Conservation (phyloP, 1,140 invertebrate genomes). For the Euwallacea fornicatus region DNA sequence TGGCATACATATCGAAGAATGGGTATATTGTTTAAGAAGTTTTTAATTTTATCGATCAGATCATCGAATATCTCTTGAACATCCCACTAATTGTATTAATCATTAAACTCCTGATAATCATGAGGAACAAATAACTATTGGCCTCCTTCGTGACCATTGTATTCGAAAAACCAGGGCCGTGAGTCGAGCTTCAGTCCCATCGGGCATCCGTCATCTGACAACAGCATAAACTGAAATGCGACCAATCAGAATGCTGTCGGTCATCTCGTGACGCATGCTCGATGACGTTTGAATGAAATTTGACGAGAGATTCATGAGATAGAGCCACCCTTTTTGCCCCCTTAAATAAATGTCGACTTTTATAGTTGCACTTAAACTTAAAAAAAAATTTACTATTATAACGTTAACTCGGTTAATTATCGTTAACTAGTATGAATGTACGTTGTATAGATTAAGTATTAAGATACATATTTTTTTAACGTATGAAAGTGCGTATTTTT, state of each 20-base stretch:
- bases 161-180: no score
- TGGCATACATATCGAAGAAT: constrained; percentile 26
- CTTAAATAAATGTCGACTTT: neutral
- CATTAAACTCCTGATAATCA: neutral
- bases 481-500: constrained; percentile 1
- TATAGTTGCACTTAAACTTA: neutral
- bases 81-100: neutral
- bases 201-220: no score
- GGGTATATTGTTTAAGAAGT: no score
- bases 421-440: neutral
- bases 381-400: constrained; percentile 5
- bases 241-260: neutral
- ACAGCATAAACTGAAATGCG: neutral
- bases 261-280: no score
- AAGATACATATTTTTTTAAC: neutral
- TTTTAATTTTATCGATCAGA: no score
- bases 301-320: no score
- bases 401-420: neutral
- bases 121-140: neutral
- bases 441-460: neutral
- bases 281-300: no score
- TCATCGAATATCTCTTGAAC: neutral
- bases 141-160: no score
- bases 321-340: neutral
- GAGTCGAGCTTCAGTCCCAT: no score